Evolutionary conservation across 1,140 invertebrate species (phyloP), one percentile per base, ranked within the genome.

Genomic region (Agrilus planipennis): DNA sequence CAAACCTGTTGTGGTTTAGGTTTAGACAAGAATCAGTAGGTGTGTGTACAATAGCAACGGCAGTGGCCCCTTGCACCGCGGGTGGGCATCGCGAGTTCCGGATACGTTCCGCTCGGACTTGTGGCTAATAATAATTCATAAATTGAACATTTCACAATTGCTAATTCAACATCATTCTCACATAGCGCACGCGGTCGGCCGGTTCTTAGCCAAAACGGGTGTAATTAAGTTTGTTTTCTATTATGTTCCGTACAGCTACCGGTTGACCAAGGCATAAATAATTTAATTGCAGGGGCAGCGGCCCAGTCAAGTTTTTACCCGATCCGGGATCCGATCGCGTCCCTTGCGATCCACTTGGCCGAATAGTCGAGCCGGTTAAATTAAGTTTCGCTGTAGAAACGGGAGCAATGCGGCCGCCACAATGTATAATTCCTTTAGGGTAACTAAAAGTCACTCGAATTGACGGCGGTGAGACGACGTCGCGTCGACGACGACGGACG

Each of bases 151-250:
- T 57, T 59, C 53, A 52, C 55, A 52, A 59, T 59, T 59, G 57
- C 55, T 59, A 59, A 59, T 59, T 57, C 53, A 53, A 56, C 55
- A 54, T 53, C 52, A 58, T 53, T 58, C 47, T 51, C 52, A 51
- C 51, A 55, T n/a, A n/a, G n/a, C n/a, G n/a, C n/a, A n/a, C n/a
- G n/a, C 34, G 23, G 46, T 49, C 51, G 44, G 49, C 49, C 43
- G 41, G 49, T 50, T 52, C 55, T 52, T 54, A 54, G 53, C 49
- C 47, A 50, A 53, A 55, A 53, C 47, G 53, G 47, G 51, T 53
- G 51, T 59, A 59, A 59, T 59, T 59, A 59, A 59, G 57, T 59
- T 59, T 59, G 52, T 59, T 59, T 59, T 59, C 57, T 59, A 59
- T 59, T 59, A 59, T 59, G 54, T 57, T 59, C 51, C 54, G 49